Evolutionary conservation across 2,113 vertebrate genomes (phyloP), one percentile per base, ranked within the genome.

Genomic region (Cnemophilus loriae): DNA sequence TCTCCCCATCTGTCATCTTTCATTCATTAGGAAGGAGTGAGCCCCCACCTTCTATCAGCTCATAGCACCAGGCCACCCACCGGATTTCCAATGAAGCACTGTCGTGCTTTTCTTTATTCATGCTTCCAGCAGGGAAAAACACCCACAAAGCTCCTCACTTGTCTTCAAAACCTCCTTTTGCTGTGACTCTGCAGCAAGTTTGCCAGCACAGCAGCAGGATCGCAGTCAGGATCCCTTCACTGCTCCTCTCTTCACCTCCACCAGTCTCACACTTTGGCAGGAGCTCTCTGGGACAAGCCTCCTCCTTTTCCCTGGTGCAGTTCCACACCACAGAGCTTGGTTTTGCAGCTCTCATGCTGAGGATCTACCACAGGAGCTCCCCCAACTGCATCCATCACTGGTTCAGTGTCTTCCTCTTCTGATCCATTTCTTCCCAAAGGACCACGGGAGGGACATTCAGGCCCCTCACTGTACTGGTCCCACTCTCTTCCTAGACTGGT

Each of bases 1-100:
- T 87, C 55, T 93, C 84, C 79, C 95, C 93, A 96, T 97, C 95
- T 96, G 94, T 92, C 94, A 91, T 75, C 77, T 84, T 84, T 91
- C 91, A 93, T 93, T 95, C 93, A 89, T 55, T 71, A 75, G 39
- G 87, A 79, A 94, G 89, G 47, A 71, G 91, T 19, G 80, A 89
- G 87, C 84, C 56, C 84, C 89, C 93, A 87, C 56, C 80, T 95
- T 87, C 93, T 22, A 84, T 39, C 94, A 96, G 91, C 89, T 91
- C 89, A 60, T 7, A 89, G 89, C 81, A 94, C 68, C 74, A 92
- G 61, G 82, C 91, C 94, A 96, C 95, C 95, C 95, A 96, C 94
- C 77, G 89, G 65, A 87, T 94, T 96, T 95, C 70, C 91, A 96
- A 61, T 33, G 87, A 91, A 92, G 85, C 26, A 19, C 69, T 76